A percentile compares a stretch with the other conserved stretches of the same genome.
Evolutionary conservation across 2,888 invertebrate species (phyloP).

Genomic region (Polylopha cassiicola): DNA sequence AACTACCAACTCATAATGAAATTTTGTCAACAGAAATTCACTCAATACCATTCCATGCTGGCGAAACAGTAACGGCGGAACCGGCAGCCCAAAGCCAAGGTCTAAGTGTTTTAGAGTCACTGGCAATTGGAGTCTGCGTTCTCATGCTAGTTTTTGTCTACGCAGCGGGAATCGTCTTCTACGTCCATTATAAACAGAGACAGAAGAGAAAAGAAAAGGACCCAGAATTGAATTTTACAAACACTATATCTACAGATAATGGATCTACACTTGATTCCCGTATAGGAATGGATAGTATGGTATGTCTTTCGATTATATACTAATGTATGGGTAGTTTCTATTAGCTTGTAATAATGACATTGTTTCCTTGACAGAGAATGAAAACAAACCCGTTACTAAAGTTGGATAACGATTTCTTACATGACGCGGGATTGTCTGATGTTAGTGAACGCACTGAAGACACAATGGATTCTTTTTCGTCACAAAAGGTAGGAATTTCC

Average conservation of each 20-base stretch:
- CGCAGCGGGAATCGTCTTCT: constrained; percentile 89
- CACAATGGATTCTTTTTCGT: constrained; percentile 52
- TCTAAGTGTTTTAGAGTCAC: constrained; percentile 85
- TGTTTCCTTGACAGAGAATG: constrained; percentile 48
- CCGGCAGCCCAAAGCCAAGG: constrained; percentile 74
- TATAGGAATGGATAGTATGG: constrained; percentile 67
- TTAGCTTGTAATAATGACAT: neutral
- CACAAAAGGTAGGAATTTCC: constrained; percentile 42
- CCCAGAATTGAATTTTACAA: constrained; percentile 54
- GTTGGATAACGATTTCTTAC: constrained; percentile 52
- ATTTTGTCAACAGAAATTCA: constrained; percentile 86
- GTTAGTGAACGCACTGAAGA: constrained; percentile 62
- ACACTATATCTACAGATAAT: constrained; percentile 53
- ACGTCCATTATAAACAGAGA: constrained; percentile 83
- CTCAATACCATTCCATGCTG: constrained; percentile 86
- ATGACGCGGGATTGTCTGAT: constrained; percentile 61
- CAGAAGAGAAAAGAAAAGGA: constrained; percentile 76
- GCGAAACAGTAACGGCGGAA: constrained; percentile 72
- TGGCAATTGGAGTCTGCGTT: constrained; percentile 89
- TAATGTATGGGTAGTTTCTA: constrained; percentile 1
- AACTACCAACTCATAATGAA: too few species aligned
- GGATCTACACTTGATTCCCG: constrained; percentile 56
- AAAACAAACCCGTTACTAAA: constrained; percentile 66
- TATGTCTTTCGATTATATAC: constrained; percentile 27
- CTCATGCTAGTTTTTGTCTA: constrained; percentile 88